phyloP scores from a whole-genome alignment of 2,888 invertebrate species.

The Euproctis similis region DNA sequence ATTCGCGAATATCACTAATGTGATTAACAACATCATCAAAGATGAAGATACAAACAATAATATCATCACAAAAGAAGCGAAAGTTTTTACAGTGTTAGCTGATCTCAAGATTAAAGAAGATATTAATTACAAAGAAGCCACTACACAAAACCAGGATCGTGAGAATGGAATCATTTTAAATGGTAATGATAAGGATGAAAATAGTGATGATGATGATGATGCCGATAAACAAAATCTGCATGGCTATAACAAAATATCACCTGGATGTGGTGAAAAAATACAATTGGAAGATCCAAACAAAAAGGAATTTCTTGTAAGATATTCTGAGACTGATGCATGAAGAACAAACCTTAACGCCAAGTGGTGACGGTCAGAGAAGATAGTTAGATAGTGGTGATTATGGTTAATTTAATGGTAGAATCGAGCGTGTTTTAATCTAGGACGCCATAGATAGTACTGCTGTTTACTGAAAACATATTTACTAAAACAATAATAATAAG shows the following conservation, averaged over 20 bases:
- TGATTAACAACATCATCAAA: too few relatives aligned
- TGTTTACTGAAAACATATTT: too few relatives aligned
- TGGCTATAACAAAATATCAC: conserved; percentile 53
- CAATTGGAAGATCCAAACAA: conserved; percentile 60
- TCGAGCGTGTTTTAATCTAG: not conserved
- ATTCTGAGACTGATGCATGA: conserved; percentile 1
- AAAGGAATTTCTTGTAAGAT: conserved; percentile 56
- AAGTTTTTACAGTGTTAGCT: conserved; percentile 3
- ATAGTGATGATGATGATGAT: conserved; percentile 22
- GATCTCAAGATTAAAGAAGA: conserved; percentile 8
- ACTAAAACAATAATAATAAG: too few relatives aligned
- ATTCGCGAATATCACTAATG: too few relatives aligned
- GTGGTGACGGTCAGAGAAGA: conserved; percentile 11
- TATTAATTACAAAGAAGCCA: not conserved
- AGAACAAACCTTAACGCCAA: too few relatives aligned
- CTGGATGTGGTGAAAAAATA: conserved; percentile 50
- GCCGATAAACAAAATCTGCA: conserved; percentile 37
- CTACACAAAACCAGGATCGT: not conserved
- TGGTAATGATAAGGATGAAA: conserved; percentile 7
- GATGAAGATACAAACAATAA: not conserved
- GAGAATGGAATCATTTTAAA: too few relatives aligned
- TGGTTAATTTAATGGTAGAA: too few relatives aligned
- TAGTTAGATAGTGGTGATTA: conserved; percentile 1
- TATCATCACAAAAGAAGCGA: conserved; percentile 7
- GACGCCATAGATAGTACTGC: too few relatives aligned